Conservation (phyloP, 2,113 vertebrate species). For the Corynorhinus townsendii region DNA sequence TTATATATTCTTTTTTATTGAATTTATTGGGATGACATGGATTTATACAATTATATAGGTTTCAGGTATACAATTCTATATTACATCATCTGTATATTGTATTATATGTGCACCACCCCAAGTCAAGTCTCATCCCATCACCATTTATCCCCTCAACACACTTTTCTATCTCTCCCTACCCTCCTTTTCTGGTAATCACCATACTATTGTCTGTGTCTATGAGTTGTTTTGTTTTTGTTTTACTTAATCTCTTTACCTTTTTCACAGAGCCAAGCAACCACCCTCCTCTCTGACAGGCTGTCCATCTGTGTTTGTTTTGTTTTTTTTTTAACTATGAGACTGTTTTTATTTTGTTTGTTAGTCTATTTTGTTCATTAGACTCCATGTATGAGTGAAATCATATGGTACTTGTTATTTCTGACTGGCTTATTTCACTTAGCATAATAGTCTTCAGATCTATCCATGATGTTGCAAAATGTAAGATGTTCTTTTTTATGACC, state of each 20-base stretch:
- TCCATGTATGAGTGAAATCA: neutral
- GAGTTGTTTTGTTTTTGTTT: neutral
- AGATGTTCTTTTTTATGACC: neutral
- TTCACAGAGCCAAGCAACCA: neutral
- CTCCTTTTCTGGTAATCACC: neutral
- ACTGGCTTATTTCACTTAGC: neutral
- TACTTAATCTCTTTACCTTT: neutral
- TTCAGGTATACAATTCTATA: neutral
- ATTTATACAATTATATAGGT: neutral
- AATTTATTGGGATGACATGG: neutral
- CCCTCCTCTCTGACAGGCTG: neutral
- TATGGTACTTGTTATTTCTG: neutral
- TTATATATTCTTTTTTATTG: neutral
- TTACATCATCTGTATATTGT: neutral
- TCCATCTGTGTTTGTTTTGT: neutral
- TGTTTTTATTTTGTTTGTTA: neutral
- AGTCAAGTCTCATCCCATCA: neutral
- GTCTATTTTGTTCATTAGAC: neutral
- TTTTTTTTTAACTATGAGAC: neutral
- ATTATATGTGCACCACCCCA: neutral
- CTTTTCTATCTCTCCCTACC: neutral
- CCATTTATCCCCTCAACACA: neutral
- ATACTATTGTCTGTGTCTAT: neutral
- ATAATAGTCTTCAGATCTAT: neutral
- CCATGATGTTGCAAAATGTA: neutral